Percentiles rank a stretch among this genome's conserved stretches.
These are phyloP conservation scores for Drosophila kambysellisi DNA, from an alignment of 2,888 invertebrate genomes.

Conservation along the genomic window DNA sequence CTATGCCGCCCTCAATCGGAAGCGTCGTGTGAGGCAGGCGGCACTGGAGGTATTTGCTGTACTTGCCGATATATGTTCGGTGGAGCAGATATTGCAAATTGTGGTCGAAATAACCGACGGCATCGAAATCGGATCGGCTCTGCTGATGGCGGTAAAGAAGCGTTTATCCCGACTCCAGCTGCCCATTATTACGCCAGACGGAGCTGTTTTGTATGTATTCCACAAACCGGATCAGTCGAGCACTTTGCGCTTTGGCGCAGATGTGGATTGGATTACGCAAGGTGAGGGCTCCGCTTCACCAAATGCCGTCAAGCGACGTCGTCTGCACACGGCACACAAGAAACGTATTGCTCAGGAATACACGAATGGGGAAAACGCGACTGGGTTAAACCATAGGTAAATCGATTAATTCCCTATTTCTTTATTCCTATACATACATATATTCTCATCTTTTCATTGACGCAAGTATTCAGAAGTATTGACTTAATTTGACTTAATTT, in stretches of 20 bases:
- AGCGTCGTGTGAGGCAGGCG: conserved; percentile 91
- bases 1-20: conserved; percentile 86
- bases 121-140: conserved; percentile 86
- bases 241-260: conserved; percentile 86
- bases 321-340: conserved; percentile 40
- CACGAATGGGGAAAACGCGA: conserved; percentile 18
- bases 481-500: too few relatives aligned
- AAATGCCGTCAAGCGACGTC: conserved; percentile 84
- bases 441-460: background rate
- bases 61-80: conserved; percentile 90
- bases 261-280: conserved; percentile 91
- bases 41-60: conserved; percentile 92
- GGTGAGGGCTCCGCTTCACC: conserved; percentile 88
- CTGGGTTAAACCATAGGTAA: conserved; percentile 34
- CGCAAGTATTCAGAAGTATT: background rate
- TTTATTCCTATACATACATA: background rate
- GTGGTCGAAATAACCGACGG: conserved; percentile 86
- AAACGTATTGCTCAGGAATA: conserved; percentile 27
- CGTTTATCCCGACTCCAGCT: conserved; percentile 91
- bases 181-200: conserved; percentile 90
- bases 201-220: conserved; percentile 91
- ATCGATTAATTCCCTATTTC: background rate
- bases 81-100: conserved; percentile 88
- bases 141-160: conserved; percentile 90
- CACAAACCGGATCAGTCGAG: conserved; percentile 67